Conservation (phyloP, 2,888 invertebrate genomes). For the Tigriopus californicus region DNA sequence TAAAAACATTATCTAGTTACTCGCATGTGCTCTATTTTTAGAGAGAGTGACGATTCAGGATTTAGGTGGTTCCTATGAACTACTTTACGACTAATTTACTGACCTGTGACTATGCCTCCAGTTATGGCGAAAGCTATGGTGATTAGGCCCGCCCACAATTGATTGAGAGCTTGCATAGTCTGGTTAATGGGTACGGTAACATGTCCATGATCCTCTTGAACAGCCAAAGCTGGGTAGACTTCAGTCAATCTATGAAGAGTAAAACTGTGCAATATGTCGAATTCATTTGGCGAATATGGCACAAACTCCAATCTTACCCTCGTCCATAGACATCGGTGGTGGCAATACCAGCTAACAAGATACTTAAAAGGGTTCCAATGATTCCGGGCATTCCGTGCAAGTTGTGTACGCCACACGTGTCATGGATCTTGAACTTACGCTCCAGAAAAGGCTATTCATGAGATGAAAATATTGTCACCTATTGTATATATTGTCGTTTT, state of each 20-base stretch:
- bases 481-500: too few relatives aligned
- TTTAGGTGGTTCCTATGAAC: too few relatives aligned
- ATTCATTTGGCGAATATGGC: neutral
- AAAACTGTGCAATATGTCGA: too few relatives aligned
- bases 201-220: neutral
- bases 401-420: conserved; percentile 89
- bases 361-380: conserved; percentile 57
- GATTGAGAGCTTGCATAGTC: conserved; percentile 50
- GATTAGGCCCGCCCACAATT: conserved; percentile 46
- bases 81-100: too few relatives aligned
- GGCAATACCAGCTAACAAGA: conserved; percentile 51
- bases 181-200: conserved; percentile 22
- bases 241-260: neutral
- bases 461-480: too few relatives aligned
- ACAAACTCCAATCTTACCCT: conserved; percentile 23
- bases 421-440: conserved; percentile 42
- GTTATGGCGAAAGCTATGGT: conserved; percentile 49
- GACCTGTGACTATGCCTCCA: conserved; percentile 57
- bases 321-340: conserved; percentile 41
- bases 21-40: too few relatives aligned
- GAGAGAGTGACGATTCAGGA: too few relatives aligned
- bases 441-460: conserved; percentile 39
- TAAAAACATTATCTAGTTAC: too few relatives aligned
- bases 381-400: conserved; percentile 90
- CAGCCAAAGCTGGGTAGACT: neutral